phyloP scores from a whole-genome alignment of 2,797 vertebrate species.

The Sebastes baramenuke region DNA sequence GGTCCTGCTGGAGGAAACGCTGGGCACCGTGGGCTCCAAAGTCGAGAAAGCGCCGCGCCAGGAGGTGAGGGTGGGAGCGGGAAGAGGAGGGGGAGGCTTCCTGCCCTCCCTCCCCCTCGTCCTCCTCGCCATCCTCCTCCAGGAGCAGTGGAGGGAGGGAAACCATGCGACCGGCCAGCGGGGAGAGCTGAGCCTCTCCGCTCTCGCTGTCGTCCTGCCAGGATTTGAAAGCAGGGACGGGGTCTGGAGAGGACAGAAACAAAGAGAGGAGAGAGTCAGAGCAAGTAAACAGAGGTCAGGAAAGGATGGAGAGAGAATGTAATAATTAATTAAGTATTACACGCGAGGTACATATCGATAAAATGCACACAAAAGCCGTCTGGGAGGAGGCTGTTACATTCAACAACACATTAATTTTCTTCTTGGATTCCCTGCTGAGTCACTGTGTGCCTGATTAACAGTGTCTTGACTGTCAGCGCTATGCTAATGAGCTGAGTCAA shows the following conservation, averaged over 20 bases:
- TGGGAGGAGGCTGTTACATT: background rate
- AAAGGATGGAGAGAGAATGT: background rate
- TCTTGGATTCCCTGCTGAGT: slow-evolving; percentile 23
- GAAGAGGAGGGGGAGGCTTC: slow-evolving; percentile 68
- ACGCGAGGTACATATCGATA: background rate
- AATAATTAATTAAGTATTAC: background rate
- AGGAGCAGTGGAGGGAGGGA: slow-evolving; percentile 86
- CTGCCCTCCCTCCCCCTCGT: slow-evolving; percentile 52
- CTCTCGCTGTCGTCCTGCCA: slow-evolving; percentile 96
- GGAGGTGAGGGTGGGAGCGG: slow-evolving; percentile 83
- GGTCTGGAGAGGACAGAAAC: slow-evolving; percentile 80
- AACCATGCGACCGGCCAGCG: slow-evolving; percentile 93
- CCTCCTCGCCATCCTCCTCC: slow-evolving; percentile 84
- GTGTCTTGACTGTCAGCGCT: slow-evolving; percentile 2
- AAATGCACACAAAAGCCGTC: slow-evolving; percentile 4
- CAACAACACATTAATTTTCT: background rate
- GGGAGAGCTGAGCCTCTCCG: slow-evolving; percentile 96
- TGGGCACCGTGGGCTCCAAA: slow-evolving; percentile 91
- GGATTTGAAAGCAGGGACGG: slow-evolving; percentile 94
- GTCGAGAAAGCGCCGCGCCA: slow-evolving; percentile 92
- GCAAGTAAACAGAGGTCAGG: background rate
- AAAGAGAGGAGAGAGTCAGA: background rate
- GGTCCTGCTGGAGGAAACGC: slow-evolving; percentile 93
- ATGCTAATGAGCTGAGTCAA: slow-evolving; percentile 24
- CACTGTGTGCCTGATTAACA: slow-evolving; percentile 7